phyloP scores from a whole-genome alignment of 2,797 vertebrate species.

The Fundulus diaphanus region DNA sequence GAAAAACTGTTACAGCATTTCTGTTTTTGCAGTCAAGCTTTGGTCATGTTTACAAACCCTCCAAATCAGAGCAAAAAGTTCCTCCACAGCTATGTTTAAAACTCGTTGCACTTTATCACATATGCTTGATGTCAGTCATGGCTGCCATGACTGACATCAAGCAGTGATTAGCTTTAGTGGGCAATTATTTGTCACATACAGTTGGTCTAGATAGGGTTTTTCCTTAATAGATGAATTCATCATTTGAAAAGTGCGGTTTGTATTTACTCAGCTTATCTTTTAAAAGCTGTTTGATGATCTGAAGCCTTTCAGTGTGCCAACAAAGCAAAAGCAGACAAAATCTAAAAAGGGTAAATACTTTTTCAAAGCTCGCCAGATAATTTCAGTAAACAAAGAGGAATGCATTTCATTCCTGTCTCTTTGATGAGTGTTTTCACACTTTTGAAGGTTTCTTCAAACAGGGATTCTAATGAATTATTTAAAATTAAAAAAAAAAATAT shows the following conservation, averaged over 20 bases:
- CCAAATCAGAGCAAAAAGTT: too few species aligned
- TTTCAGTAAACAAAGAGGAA: conserved; percentile 64
- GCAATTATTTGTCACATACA: too few species aligned
- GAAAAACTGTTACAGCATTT: too few species aligned
- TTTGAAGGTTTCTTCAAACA: conserved; percentile 62
- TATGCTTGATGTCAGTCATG: too few species aligned
- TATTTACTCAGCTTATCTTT: not conserved
- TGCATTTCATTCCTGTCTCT: conserved; percentile 53
- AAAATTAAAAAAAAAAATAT: conserved; percentile 48
- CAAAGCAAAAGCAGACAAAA: not conserved
- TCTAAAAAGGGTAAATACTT: not conserved
- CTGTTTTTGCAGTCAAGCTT: not conserved
- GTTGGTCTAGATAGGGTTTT: too few species aligned
- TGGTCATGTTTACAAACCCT: not conserved
- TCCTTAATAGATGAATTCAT: too few species aligned
- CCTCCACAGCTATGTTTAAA: too few species aligned
- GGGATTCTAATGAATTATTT: conserved; percentile 68
- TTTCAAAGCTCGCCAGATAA: conserved; percentile 18
- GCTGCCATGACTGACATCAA: too few species aligned
- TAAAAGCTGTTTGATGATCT: not conserved
- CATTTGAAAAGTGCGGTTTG: not conserved
- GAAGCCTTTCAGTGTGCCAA: not conserved
- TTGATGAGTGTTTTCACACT: conserved; percentile 59
- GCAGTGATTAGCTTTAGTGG: too few species aligned
- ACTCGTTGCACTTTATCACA: too few species aligned